Conservation (phyloP, 64 coral and sea anemone species). For the Stylophora pistillata region DNA sequence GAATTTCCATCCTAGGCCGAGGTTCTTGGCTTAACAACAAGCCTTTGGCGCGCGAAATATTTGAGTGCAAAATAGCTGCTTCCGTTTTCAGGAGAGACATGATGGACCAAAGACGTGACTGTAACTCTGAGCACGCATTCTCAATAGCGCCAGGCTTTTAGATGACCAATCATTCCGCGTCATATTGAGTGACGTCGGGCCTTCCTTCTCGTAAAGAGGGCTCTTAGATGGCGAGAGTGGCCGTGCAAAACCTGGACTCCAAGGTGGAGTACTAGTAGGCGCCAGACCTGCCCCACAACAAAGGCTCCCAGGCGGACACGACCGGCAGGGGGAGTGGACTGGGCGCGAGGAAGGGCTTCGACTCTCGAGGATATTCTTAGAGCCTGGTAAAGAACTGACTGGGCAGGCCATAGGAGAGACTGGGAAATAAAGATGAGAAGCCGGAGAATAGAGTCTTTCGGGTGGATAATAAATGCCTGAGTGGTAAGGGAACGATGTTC, state of each 20-base stretch:
- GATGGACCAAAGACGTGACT: slow-evolving; percentile 8
- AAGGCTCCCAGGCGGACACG: slow-evolving; percentile 69
- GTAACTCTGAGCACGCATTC: slow-evolving; percentile 74
- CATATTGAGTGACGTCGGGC: neutral
- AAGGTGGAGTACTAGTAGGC: slow-evolving; percentile 20
- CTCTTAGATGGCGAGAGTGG: slow-evolving; percentile 51
- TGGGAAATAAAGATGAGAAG: slow-evolving; percentile 59
- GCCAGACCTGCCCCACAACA: slow-evolving; percentile 52
- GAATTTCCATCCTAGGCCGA: too few relatives aligned
- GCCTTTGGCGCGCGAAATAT: too few relatives aligned
- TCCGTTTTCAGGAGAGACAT: slow-evolving; percentile 4
- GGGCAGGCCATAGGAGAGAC: slow-evolving; percentile 62
- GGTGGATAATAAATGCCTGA: slow-evolving; percentile 68
- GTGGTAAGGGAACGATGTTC: slow-evolving; percentile 55
- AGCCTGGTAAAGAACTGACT: slow-evolving; percentile 75
- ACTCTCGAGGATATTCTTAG: slow-evolving; percentile 54
- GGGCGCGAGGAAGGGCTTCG: slow-evolving; percentile 40
- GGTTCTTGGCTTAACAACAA: too few relatives aligned
- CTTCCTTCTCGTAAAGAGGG: slow-evolving; percentile 49
- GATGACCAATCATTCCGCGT: slow-evolving; percentile 56
- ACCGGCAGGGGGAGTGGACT: slow-evolving; percentile 61
- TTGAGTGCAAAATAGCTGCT: too few relatives aligned
- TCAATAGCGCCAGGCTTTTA: slow-evolving; percentile 78
- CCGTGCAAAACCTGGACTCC: slow-evolving; percentile 61
- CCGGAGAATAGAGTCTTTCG: slow-evolving; percentile 46